phyloP scores from a whole-genome alignment of 1,140 invertebrate species.

The Homalodisca vitripennis region DNA sequence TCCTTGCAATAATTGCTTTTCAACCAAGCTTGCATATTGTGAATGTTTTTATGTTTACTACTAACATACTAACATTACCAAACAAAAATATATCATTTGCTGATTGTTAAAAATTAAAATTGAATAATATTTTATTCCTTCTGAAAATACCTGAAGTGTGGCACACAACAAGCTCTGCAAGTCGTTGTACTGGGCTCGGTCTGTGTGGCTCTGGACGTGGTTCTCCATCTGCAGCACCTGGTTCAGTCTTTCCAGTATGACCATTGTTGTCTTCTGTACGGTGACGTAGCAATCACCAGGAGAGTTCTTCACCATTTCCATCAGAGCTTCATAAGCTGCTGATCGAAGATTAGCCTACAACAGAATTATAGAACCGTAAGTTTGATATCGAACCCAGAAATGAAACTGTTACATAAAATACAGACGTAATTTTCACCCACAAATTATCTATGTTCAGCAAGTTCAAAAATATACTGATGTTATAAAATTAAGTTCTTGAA shows the following conservation, averaged over 20 bases:
- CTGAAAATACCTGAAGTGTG: slow-evolving; percentile 65
- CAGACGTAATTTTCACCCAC: too few species aligned
- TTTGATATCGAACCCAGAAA: too few species aligned
- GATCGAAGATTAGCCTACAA: slow-evolving; percentile 83
- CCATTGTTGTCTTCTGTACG: slow-evolving; percentile 95
- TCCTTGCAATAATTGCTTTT: too few species aligned
- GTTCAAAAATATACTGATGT: too few species aligned
- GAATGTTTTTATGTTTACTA: too few species aligned
- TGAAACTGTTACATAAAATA: too few species aligned
- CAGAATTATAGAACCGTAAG: too few species aligned
- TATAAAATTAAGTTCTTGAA: too few species aligned
- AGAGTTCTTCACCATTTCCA: slow-evolving; percentile 99
- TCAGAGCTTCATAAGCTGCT: slow-evolving; percentile 97
- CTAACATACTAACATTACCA: too few species aligned
- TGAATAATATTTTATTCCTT: not conserved
- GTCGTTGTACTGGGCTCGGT: slow-evolving; percentile 94
- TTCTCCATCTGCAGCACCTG: slow-evolving; percentile 92
- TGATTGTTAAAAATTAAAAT: not conserved
- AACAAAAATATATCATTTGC: not conserved
- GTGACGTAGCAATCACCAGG: slow-evolving; percentile 95
- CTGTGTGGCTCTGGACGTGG: slow-evolving; percentile 80
- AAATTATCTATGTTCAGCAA: too few species aligned
- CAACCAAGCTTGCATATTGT: too few species aligned
- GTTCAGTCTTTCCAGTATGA: slow-evolving; percentile 92
- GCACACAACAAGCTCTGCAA: slow-evolving; percentile 95